These are phyloP conservation scores for Mus spretus DNA, from an alignment of 2,797 vertebrate species.

Conservation along the genomic window DNA sequence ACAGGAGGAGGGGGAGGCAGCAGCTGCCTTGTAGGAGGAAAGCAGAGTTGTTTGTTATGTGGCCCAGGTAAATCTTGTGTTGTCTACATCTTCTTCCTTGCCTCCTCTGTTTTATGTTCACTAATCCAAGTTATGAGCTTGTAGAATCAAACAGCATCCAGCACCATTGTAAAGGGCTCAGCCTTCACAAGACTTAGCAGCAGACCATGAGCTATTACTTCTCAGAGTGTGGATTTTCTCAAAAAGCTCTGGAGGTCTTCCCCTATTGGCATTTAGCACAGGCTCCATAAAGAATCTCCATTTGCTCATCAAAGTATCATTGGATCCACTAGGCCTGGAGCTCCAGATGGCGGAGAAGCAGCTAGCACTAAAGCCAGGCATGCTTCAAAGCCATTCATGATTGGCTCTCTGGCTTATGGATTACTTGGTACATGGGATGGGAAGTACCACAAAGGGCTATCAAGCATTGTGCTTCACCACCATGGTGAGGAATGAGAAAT, in stretches of 20 bases:
- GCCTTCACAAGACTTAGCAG: background rate
- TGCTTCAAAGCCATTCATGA: background rate
- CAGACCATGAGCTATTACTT: background rate
- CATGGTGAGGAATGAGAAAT: background rate
- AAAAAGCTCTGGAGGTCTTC: background rate
- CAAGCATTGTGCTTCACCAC: background rate
- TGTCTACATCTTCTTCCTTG: background rate
- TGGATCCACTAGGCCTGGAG: background rate
- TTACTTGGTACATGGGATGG: background rate
- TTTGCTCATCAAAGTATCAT: background rate
- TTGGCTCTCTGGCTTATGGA: background rate
- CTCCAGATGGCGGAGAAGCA: background rate
- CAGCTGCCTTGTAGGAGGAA: background rate
- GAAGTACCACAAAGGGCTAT: background rate
- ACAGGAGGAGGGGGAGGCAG: background rate
- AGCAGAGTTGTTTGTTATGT: background rate
- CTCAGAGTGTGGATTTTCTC: constrained; percentile 18
- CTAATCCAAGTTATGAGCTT: background rate
- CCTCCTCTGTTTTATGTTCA: background rate
- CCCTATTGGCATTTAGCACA: background rate
- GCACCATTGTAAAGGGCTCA: background rate
- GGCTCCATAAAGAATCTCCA: background rate
- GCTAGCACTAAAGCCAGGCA: background rate
- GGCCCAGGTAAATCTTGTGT: background rate
- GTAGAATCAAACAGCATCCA: background rate